Base-by-base conservation (phyloP, 1,140 invertebrate species). In the Drosophila ambigua region DNA sequence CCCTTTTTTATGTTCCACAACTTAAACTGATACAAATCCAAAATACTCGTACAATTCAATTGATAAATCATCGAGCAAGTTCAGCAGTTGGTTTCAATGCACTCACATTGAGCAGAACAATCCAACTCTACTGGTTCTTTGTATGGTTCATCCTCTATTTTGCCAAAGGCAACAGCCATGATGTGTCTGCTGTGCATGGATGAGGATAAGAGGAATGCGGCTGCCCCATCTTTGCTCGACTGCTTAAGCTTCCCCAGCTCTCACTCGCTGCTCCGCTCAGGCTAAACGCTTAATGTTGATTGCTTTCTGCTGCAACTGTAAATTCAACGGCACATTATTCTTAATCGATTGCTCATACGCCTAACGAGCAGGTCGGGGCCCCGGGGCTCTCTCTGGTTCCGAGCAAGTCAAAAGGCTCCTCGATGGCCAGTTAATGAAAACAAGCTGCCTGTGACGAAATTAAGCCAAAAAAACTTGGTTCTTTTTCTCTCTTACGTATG, bases 331-430 rank as follows among this genome's bases (percentile, higher is more conserved):
- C 58, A 66, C 80, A 79, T 83, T 79, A 83, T 63, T 79, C 67
- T 87, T 82, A 87, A 87, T 82, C 72, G 79, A 87, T 88, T 88
- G 78, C 80, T 84, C 80, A 83, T 79, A 84, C 80, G 79, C 68
- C 75, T 88, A 87, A 87, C 82, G 74, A 85, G 82, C 71, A 49
- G 13, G 53, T 65, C 35, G 23, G 55, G 62, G 44, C 46, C 62
- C 72, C 35, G 11, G 35, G 35, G 4, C 11, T 39, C 35, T 2
- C 35, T 39, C 35, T 13, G 11, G 35, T 39, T 39, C 35, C 35
- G 35, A 39, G 11, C 48, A 44, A 43, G 64, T 58, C 64, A 54
- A 69, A 58, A 51, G 35, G 64, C 61, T 63, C 58, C 53, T 63
- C 57, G 69, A 61, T 79, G 77, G 74, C 78, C 73, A 78, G 82